Evolutionary conservation across 2,113 vertebrate genomes (phyloP).

Genomic region (Cisticola juncidis): DNA sequence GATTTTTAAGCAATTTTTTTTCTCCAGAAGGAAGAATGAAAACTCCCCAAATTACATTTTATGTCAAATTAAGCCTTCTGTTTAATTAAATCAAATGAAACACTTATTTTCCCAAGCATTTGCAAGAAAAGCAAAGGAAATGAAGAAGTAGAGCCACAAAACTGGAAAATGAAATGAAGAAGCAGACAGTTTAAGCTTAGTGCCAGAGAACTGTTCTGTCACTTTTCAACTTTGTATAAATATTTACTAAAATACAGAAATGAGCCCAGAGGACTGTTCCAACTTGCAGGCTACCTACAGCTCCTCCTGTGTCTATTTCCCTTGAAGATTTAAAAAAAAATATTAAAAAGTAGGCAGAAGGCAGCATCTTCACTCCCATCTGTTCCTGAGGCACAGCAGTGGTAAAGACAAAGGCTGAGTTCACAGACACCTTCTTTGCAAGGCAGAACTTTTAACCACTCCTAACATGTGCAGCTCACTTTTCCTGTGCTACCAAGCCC

Average conservation of each 20-base stretch:
- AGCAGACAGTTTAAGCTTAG: neutral
- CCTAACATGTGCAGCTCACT: neutral
- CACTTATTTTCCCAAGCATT: neutral
- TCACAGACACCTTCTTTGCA: neutral
- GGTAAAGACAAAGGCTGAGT: neutral
- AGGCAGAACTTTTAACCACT: neutral
- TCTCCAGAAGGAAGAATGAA: neutral
- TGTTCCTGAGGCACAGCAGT: neutral
- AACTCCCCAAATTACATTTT: neutral
- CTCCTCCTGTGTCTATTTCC: neutral
- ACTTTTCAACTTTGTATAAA: slow-evolving; percentile 15
- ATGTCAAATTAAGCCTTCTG: neutral
- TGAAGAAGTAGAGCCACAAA: neutral
- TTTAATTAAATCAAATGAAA: neutral
- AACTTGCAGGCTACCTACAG: neutral
- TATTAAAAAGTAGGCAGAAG: neutral
- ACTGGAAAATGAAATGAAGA: neutral
- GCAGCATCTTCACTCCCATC: neutral
- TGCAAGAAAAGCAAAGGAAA: slow-evolving; percentile 21
- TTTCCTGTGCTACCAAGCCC: neutral
- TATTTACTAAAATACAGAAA: slow-evolving; percentile 30
- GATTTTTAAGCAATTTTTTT: neutral
- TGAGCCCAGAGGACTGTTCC: neutral
- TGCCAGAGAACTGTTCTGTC: neutral
- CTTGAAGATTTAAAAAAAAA: neutral